Conservation (phyloP, 2,797 vertebrate species). For the Peromyscus attwateri region DNA sequence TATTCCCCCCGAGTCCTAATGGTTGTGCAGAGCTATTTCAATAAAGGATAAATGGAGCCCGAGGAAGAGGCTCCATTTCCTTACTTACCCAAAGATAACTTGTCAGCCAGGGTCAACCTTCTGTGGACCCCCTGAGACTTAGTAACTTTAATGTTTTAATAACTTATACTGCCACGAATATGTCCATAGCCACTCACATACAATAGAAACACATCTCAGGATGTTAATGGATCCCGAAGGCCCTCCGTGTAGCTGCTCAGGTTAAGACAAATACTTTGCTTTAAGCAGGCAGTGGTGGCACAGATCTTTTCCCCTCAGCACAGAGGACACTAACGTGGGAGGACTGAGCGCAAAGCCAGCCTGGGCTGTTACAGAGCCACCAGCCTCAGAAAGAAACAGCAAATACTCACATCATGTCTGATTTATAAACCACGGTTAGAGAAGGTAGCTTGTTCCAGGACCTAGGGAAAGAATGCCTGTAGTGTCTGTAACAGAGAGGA, state of each 20-base stretch:
- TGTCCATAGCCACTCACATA: neutral
- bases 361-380: no score
- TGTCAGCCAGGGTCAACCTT: neutral
- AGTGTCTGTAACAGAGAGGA: conserved; percentile 8
- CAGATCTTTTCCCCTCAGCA: neutral
- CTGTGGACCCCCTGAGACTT: neutral
- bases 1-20: neutral
- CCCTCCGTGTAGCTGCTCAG: neutral
- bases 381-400: neutral
- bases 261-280: neutral
- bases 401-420: neutral
- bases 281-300: neutral
- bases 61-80: neutral
- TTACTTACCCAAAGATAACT: neutral
- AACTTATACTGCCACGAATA: neutral
- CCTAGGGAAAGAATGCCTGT: neutral
- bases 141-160: neutral
- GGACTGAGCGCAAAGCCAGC: neutral
- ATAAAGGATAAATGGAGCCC: neutral
- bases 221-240: neutral
- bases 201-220: neutral
- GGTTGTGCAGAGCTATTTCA: neutral
- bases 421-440: neutral
- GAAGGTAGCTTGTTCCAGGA: neutral
- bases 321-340: neutral